Evolutionary conservation across 2,113 vertebrate genomes (phyloP).

Genomic region (Pituophis catenifer): DNA sequence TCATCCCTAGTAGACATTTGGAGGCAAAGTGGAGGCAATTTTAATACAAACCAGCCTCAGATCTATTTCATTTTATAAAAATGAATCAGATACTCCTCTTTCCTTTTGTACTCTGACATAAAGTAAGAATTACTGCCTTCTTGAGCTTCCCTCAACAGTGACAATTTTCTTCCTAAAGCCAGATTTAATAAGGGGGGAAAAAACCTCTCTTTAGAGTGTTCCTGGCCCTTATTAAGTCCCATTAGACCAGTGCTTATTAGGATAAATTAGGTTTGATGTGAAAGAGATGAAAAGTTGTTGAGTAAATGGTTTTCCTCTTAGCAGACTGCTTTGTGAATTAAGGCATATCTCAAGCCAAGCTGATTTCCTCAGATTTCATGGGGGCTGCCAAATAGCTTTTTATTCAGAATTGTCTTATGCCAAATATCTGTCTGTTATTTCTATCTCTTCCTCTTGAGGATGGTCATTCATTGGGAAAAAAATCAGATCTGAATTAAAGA

Average conservation of each 20-base stretch:
- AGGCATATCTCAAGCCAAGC: constrained; percentile 2
- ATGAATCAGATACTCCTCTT: not conserved
- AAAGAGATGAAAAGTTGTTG: constrained; percentile 4
- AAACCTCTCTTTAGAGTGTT: not conserved
- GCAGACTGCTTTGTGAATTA: not conserved
- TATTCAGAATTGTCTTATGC: not conserved
- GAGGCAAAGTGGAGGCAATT: not conserved
- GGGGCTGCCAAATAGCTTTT: not conserved
- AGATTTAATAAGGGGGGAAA: not conserved
- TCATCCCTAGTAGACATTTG: not conserved
- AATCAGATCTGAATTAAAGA: not conserved
- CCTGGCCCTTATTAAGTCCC: not conserved
- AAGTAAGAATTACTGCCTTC: not conserved
- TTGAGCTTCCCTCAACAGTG: not conserved
- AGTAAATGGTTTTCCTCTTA: not conserved
- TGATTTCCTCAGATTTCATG: constrained; percentile 13
- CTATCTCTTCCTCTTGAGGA: not conserved
- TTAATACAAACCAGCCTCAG: not conserved
- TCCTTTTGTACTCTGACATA: not conserved
- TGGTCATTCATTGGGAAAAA: not conserved
- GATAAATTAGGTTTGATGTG: not conserved
- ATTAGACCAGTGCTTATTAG: not conserved
- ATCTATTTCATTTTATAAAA: not conserved
- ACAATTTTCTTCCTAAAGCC: not conserved
- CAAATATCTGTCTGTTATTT: constrained; percentile 3